Base-by-base conservation (phyloP, 1,140 invertebrate genomes). In the Artemia franciscana region DNA sequence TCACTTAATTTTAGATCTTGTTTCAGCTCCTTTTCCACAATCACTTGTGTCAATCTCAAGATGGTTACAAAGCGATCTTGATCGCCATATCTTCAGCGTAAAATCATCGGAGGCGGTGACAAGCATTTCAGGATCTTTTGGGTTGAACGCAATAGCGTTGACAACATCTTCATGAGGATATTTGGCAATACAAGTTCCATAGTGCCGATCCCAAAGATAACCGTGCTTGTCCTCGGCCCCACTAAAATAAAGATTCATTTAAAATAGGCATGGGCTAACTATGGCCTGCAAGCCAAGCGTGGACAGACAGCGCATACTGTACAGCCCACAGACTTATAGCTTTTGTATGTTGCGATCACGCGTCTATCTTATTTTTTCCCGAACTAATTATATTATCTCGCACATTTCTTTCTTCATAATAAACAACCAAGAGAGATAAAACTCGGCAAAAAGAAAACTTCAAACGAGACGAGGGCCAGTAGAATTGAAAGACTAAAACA, bases 61-160 rank as follows among this genome's bases (percentile, higher is more conserved):
- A 3, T 18, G 12, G 12, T 51, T 18, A 18, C 39, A 51, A 18
- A 12, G 39, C 2, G 39, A 1, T 84, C 83, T 60, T 81, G 81
- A 68, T 85, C 82, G 25, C 75, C 83, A 85, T 59, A 88, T 76
- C 76, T 86, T 89, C 51, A 91, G 81, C 12, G 80, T 82, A 67
- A 79, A 79, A 72, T 91, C 88, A 71, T 91, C 88, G 65, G 86
- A 89, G 7, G 84, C 85, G n/a, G 87, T 88, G 1, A 91, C 80
- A 23, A 91, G 73, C 80, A 88, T 86, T 72, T 88, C 82, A 1
- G 84, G 78, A 75, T 91, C 83, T 56, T 75, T 74, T 5, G 87
- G 85, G 75, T 89, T 89, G 68, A 92, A 90, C 15, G 87, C 87
- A 1, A 90, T 86, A 9, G 83, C 85, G 74, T 91, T 91, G 0